These are phyloP conservation scores for Labrus mixtus DNA, from an alignment of 2,113 vertebrate genomes.

Conservation along the genomic window DNA sequence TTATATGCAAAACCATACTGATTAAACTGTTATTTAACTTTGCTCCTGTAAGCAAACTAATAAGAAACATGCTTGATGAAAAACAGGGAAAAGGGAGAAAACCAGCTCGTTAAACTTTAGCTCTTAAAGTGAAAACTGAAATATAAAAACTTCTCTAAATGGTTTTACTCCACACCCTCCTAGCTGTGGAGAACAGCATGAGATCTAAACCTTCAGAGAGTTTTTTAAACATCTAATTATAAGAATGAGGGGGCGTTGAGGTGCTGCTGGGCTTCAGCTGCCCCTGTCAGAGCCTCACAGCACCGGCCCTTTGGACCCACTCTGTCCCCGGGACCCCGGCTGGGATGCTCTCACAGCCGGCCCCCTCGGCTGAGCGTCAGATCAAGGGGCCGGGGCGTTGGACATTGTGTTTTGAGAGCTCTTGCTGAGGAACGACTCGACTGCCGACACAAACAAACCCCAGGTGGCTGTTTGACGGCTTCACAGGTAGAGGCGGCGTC, in stretches of 20 bases:
- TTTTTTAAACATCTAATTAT: conserved; percentile 66
- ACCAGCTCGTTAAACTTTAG: too few species aligned
- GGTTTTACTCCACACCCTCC: too few species aligned
- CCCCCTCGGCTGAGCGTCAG: conserved; percentile 40
- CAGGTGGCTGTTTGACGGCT: conserved; percentile 63
- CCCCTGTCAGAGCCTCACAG: conserved; percentile 56
- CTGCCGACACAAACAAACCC: conserved; percentile 58
- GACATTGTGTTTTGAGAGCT: conserved; percentile 56
- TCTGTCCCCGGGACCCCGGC: conserved; percentile 31
- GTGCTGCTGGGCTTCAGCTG: conserved; percentile 61
- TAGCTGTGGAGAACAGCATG: neutral
- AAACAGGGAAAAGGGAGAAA: too few species aligned
- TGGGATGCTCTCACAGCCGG: conserved; percentile 42
- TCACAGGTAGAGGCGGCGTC: conserved; percentile 61
- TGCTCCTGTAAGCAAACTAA: too few species aligned
- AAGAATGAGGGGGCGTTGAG: conserved; percentile 64
- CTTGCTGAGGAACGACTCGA: conserved; percentile 51
- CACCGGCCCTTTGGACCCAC: conserved; percentile 46
- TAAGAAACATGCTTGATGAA: too few species aligned
- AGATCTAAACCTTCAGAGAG: conserved; percentile 20
- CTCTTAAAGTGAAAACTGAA: too few species aligned
- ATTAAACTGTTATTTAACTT: too few species aligned
- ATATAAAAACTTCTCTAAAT: too few species aligned
- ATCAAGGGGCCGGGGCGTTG: conserved; percentile 41
- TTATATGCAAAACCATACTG: too few species aligned